Evolutionary conservation across 1,140 invertebrate species (phyloP), one percentile per base, ranked within the genome.

Genomic region (Frieseomelitta varia): DNA sequence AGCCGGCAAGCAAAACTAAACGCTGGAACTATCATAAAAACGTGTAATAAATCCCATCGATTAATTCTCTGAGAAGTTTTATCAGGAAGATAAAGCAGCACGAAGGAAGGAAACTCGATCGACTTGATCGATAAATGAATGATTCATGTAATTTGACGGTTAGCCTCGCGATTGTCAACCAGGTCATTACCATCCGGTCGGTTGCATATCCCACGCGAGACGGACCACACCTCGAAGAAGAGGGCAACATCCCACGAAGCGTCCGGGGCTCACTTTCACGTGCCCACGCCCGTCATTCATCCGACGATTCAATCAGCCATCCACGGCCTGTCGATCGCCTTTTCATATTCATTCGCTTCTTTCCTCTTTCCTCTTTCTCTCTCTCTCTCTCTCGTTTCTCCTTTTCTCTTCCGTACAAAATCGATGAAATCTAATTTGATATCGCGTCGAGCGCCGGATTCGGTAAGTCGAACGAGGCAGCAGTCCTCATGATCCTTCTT

Each of bases 281-380:
- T 83, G 84, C 86, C 88, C 73, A 90, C 88, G 87, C 86, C 75
- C 81, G 78, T 88, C 86, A 78, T 88, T 79, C 83, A 81, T 88
- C 19, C 86, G 72, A 88, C 87, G 88, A 89, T 90, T 90, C 89
- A 90, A 90, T 90, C 84, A 63, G 47, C 61, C 85, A 87, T 88
- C 79, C 53, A 21, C 39, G 34, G 79, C 77, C 79, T 76, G 77
- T 82, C 76, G 84, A 88, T 88, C 61, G 65, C 55, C 75, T 51
- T 71, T 88, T 79, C 63, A 88, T 84, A 85, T 81, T 85, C 82
- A 79, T 74, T 61, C 61, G 65, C 34, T 78, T 72, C 24, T 84
- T 21, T 34, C 14, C 27, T 72, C 3, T 47, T 47, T 10, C n/a
- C n/a, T 53, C 19, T 55, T 78, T 81, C 69, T 75, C 65, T 27